phyloP scores from a whole-genome alignment of 2,888 invertebrate genomes.

The Teinopalpus imperialis region DNA sequence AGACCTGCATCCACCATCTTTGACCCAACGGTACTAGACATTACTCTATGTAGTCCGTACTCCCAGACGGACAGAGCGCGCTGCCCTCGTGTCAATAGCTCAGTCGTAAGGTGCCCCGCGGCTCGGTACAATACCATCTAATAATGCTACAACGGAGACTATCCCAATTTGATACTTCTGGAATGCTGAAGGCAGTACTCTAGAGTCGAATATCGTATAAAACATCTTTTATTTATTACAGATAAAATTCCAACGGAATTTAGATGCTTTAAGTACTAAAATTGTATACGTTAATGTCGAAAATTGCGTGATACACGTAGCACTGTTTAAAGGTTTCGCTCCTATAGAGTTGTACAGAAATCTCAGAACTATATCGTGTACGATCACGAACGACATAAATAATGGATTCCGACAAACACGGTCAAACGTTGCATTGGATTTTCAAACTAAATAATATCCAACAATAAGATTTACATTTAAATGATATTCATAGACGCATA shows the following conservation, averaged over 20 bases:
- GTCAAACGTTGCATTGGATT: constrained; percentile 31
- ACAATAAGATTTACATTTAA: constrained; percentile 38
- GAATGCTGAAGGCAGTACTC: neutral
- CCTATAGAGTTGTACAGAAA: constrained; percentile 61
- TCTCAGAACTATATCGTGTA: constrained; percentile 63
- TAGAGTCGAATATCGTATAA: constrained; percentile 10
- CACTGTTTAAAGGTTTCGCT: constrained; percentile 45
- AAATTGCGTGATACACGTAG: constrained; percentile 22
- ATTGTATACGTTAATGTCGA: constrained; percentile 25
- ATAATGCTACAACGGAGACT: constrained; percentile 17
- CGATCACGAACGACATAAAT: constrained; percentile 78
- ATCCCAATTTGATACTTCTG: constrained; percentile 24
- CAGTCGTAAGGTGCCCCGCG: constrained; percentile 51
- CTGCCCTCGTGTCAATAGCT: constrained; percentile 41
- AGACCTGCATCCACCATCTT: constrained; percentile 16
- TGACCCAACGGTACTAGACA: constrained; percentile 21
- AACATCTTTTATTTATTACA: neutral
- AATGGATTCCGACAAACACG: constrained; percentile 51
- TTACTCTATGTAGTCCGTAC: constrained; percentile 24
- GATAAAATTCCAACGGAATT: constrained; percentile 25
- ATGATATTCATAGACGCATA: constrained; percentile 18
- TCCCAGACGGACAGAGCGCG: constrained; percentile 44
- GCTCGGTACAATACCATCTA: constrained; percentile 54
- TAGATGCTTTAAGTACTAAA: constrained; percentile 28
- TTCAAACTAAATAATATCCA: constrained; percentile 35